Evolutionary conservation across 2,797 vertebrate species (phyloP).

Genomic region (Carcharodon carcharias): DNA sequence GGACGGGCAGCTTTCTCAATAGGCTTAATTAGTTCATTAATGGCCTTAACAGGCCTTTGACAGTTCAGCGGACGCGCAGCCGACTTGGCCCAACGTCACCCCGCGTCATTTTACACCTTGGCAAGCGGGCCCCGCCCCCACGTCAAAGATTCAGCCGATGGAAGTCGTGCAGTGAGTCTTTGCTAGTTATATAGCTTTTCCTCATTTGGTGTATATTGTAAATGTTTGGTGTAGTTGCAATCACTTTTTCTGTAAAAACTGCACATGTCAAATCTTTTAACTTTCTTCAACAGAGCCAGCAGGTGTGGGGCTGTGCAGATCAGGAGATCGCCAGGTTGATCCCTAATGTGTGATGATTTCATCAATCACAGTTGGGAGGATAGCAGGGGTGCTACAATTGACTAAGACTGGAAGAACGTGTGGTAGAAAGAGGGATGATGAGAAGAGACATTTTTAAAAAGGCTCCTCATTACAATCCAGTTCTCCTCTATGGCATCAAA

Average conservation of each 20-base stretch:
- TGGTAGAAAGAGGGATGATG: background rate
- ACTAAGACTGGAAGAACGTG: background rate
- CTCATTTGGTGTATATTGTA: background rate
- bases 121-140: too few relatives aligned
- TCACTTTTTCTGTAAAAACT: background rate
- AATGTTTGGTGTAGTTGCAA: background rate
- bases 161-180: background rate
- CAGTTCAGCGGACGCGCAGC: too few relatives aligned
- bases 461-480: background rate
- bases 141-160: too few relatives aligned
- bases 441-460: background rate
- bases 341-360: background rate
- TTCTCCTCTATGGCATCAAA: background rate
- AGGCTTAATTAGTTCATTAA: too few relatives aligned
- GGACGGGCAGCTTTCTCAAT: too few relatives aligned
- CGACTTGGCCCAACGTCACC: too few relatives aligned
- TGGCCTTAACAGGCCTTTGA: too few relatives aligned
- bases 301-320: too few relatives aligned
- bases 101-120: too few relatives aligned
- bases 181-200: too few relatives aligned
- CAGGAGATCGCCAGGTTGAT: background rate
- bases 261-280: background rate
- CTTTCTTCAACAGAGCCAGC: background rate
- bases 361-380: background rate
- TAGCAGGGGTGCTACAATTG: background rate